Base-by-base conservation (phyloP, 2,113 vertebrate genomes). In the Pedionomus torquatus region DNA sequence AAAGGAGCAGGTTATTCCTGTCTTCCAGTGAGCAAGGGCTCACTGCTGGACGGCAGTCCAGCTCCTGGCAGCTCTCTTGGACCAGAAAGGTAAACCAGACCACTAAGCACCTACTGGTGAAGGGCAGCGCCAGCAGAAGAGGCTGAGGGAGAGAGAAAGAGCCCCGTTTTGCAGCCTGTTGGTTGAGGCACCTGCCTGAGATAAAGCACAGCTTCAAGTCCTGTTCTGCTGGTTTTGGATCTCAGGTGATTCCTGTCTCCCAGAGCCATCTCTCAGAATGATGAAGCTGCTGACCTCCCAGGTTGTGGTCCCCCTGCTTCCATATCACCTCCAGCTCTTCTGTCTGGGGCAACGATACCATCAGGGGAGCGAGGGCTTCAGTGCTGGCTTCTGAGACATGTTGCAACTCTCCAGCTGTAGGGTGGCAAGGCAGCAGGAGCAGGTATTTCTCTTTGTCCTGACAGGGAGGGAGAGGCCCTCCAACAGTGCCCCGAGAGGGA, bases 251-350 rank as follows among this genome's bases (percentile, higher is more conserved):
- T 69, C 0, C 13, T 77, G 72, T 89, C 58, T 83, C 63, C 35
- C 68, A 90, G 79, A 82, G 69, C 41, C 8, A 2, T 51, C 43
- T 70, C 60, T 70, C 43, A 51, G 65, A 71, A 55, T 37, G 43
- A 54, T 51, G 69, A 81, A 78, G 81, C 69, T 94, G 89, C 90
- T 93, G 77, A 68, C 55, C 51, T 97, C 54, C 77, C 33, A 44
- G 83, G 55, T 33, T 4, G 0, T 14, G 60, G 35, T 69, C 60
- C 58, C 44, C 71, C n/a, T 92, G 83, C 65, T 66, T 93, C 72
- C 44, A 0, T 18, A 11, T 81, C 84, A 78, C 60, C 51, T 75
- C 23, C 71, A 54, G 58, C 63, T 77, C 41, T 69, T 83, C 58
- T 77, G 8, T 43, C 31, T 43, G 83, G 14, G 54, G 64, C 51